Evolutionary conservation across 2,797 vertebrate species (phyloP).

Genomic region (Scolopax bukidnonensis): DNA sequence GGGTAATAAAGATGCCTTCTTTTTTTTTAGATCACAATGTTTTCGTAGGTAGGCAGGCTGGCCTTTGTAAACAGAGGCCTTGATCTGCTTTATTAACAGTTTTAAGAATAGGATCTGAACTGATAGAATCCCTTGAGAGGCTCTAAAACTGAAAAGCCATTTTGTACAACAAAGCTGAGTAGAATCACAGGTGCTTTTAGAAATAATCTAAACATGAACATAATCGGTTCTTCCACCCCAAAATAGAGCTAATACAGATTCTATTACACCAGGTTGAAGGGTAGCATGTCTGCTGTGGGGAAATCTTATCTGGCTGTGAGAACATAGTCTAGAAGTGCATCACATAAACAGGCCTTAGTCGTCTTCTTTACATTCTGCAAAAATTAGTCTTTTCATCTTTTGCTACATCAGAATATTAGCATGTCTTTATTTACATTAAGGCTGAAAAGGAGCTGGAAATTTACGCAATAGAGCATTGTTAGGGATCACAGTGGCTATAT

Average conservation of each 20-base stretch:
- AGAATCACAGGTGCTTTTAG: neutral
- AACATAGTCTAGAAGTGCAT: neutral
- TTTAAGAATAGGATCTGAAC: neutral
- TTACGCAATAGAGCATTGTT: neutral
- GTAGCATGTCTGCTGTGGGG: neutral
- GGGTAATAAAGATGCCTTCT: neutral
- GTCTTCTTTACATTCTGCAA: neutral
- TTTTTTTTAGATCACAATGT: neutral
- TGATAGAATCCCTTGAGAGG: neutral
- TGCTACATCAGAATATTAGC: neutral
- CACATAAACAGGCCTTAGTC: fast-evolving
- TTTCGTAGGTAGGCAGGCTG: neutral
- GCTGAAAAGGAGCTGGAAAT: neutral
- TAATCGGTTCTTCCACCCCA: neutral
- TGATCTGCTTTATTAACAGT: neutral
- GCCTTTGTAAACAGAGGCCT: neutral
- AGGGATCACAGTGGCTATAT: neutral
- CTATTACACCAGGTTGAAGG: neutral
- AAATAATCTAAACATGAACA: neutral
- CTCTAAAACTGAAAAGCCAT: neutral
- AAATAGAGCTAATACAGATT: neutral
- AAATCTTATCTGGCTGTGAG: neutral
- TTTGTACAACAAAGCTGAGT: neutral
- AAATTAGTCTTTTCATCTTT: neutral
- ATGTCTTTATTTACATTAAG: neutral